Evolutionary conservation across 2,113 vertebrate genomes (phyloP), one percentile per base, ranked within the genome.

Genomic region (Anolis sagrei): DNA sequence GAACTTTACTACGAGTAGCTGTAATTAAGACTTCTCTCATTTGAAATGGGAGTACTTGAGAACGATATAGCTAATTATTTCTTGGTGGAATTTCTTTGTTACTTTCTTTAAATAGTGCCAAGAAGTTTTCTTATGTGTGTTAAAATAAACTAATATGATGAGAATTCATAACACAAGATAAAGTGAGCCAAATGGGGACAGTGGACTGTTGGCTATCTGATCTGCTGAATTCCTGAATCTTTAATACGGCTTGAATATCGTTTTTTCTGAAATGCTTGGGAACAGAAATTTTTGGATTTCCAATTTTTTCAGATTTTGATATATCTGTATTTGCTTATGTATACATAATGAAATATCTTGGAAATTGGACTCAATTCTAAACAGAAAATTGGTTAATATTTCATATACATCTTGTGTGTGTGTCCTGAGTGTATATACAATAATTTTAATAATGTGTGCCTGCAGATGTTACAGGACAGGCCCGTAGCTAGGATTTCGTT

Each of bases 1-100:
- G 80, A 86, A 80, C 54, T 86, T 86, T 81, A 74, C 44, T 75
- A 80, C n/a, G 32, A 66, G 39, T 62, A 80, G 54, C 58, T 66
- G 29, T 86, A 86, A 86, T 86, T 86, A 86, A 74, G 70, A 68
- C 58, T 73, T 86, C 39, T 86, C 77, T 86, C 68, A 79, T 34
- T 58, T 64, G 79, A 75, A 68, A 86, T 61, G 66, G 49, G 76
- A 44, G 27, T 51, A 73, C 58, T 79, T 4, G 66, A 62, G 49
- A 44, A 14, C 14, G 39, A 34, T 77, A 74, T 34, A 36, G 27
- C 69, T 86, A 74, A 80, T 86, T 49, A 80, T 82, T 82, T 86
- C 61, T 69, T 54, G 62, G 62, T 36, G 34, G 54, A 8, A 21
- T 34, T 79, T 73, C 49, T 76, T 29, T 23, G 29, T 58, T 61